phyloP scores from a whole-genome alignment of 2,888 invertebrate genomes.

The Subacronicta megacephala region DNA sequence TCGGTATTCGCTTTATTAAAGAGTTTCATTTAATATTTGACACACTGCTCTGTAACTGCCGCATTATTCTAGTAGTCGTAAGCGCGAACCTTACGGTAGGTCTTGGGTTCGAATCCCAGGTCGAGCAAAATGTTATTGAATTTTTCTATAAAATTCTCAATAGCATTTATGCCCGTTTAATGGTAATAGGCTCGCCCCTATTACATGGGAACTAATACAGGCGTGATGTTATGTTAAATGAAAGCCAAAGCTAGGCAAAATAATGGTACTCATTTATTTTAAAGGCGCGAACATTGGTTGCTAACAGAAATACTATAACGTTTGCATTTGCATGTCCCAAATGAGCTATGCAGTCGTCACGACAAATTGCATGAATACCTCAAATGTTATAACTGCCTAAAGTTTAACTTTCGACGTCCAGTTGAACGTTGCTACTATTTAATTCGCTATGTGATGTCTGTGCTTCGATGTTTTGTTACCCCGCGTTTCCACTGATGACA shows the following conservation, averaged over 20 bases:
- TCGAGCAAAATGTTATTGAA: background rate
- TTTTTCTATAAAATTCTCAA: no score
- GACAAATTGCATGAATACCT: slow-evolving; percentile 37
- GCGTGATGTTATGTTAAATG: no score
- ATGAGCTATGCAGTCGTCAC: slow-evolving; percentile 23
- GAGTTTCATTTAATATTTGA: background rate
- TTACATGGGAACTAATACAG: background rate
- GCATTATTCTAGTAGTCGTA: background rate
- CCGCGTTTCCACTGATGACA: no score
- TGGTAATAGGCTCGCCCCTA: background rate
- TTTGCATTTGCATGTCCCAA: slow-evolving; percentile 47
- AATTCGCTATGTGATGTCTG: slow-evolving; percentile 9
- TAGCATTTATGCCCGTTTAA: background rate
- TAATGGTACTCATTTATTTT: slow-evolving; percentile 29
- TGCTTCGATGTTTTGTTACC: background rate
- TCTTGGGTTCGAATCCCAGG: background rate
- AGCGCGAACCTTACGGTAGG: background rate
- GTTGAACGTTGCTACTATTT: slow-evolving; percentile 22
- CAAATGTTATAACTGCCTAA: slow-evolving; percentile 31
- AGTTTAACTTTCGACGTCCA: slow-evolving; percentile 24
- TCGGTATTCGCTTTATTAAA: background rate
- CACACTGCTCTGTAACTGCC: no score
- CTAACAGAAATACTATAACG: slow-evolving; percentile 25
- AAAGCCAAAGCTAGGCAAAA: slow-evolving; percentile 11
- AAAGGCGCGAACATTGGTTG: slow-evolving; percentile 10